Base-by-base conservation (phyloP, 2,113 vertebrate genomes). In the Chaenogobius annularis region DNA sequence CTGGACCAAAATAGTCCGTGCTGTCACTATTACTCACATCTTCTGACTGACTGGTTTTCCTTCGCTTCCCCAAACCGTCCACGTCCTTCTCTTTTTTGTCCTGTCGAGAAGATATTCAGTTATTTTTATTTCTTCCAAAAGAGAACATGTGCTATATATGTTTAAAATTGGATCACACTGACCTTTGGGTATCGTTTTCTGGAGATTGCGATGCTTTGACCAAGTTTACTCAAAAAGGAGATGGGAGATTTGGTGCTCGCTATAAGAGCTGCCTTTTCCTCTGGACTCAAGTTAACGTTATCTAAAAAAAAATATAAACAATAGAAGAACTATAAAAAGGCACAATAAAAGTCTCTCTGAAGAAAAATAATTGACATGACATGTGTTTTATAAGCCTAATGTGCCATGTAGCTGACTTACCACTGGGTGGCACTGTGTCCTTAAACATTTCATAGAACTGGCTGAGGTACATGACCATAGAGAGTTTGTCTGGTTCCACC, bases 391-490 rank as follows among this genome's bases (percentile, higher is more conserved):
- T 9, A 7, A 23, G 26, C 63, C 37, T 13, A 50, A 40, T 37
- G 26, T 17, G 10, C 11, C 2, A n/a, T 8, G 61, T 10, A 9
- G 17, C 19, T 7, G 17, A 13, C 19, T 96, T 87, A 97, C 95
- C 96, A 55, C 91, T 93, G 64, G 96, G 95, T 62, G 97, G 94
- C 77, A 98, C 91, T 47, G 94, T 95, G 90, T 99, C 97, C 91
- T 94, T 97, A 88, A 99, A 99, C 97, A 99, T 98, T 93, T 99
- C 97, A 2, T 98, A 99, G 93, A 99, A 98, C 93, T 99, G 98
- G 13, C 95, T 98, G 90, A 99, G 96, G 92, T 99, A 99, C 96
- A 99, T 96, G 88, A 99, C 98, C 98, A 99, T 99, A 0, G 96
- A 98, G 22, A 99, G 93, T 44, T 98, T 98, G 90, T 99, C 98